Evolutionary conservation across 2,797 vertebrate genomes (phyloP), one percentile per base, ranked within the genome.

Genomic region (Eulemur albifrons): DNA sequence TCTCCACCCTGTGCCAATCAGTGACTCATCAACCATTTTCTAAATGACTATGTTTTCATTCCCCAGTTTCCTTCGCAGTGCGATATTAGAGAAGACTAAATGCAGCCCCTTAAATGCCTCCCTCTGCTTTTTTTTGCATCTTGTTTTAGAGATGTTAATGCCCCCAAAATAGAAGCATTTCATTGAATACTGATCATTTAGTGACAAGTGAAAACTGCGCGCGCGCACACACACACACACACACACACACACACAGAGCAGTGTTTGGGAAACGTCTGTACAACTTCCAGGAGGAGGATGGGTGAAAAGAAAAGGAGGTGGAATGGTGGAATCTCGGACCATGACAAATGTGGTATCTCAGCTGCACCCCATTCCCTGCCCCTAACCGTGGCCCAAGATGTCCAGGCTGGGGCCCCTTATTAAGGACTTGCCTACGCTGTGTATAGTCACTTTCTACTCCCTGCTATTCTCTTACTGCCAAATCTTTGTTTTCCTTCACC

Each of bases 1-100:
- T 96, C 97, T 97, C 96, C 38, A 93, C 82, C 57, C 94, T 84
- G 95, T 97, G 97, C 97, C 97, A 97, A 96, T 98, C 97, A 97
- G 96, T 97, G 77, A 98, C 96, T 97, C 57, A 98, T 96, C 84
- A 98, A 96, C 96, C 97, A 97, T 57, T 96, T 69, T 83, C 95
- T 94, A 94, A 95, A 96, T 97, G 93, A 98, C 96, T 81, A 38
- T 98, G 82, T 95, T 96, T 90, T 97, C 94, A 94, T 86, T 96
- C 93, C 94, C 94, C 83, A n/a, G 70, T 90, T 90, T 98, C 83
- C 93, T 93, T 69, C 12, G 45, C 65, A 90, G 54, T 92, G 61
- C 59, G 23, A 59, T n/a, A 94, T 96, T 97, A 91, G 83, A 92
- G 93, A 97, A 95, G 96, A 97, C 96, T 94, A 97, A 97, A 96